phyloP scores from a whole-genome alignment of 2,113 vertebrate genomes.

The Scolopax mira region DNA sequence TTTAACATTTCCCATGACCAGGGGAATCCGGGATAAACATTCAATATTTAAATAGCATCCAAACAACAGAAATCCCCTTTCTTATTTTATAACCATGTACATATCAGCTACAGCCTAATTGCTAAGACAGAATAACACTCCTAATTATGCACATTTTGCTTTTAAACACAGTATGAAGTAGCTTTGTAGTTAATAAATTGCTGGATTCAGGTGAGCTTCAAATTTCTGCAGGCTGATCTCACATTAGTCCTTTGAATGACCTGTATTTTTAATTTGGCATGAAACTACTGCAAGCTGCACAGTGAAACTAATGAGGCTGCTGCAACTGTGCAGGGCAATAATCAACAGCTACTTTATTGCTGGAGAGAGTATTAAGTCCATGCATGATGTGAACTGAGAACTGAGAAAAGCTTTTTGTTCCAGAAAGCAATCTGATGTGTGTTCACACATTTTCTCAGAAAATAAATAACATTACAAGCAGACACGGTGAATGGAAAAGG shows the following conservation, averaged over 20 bases:
- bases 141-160: slow-evolving; percentile 47
- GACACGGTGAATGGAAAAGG: not conserved
- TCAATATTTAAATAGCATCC: not conserved
- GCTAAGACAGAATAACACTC: slow-evolving; percentile 6
- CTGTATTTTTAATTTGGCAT: slow-evolving; percentile 74
- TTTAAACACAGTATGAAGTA: not conserved
- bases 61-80: not conserved
- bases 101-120: slow-evolving; percentile 24
- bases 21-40: not conserved
- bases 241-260: slow-evolving; percentile 72
- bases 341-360: slow-evolving; percentile 60
- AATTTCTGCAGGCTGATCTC: slow-evolving; percentile 60
- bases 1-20: not conserved
- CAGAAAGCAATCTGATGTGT: not conserved
- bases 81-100: not conserved
- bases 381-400: slow-evolving; percentile 44
- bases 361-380: slow-evolving; percentile 49
- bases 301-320: slow-evolving; percentile 72
- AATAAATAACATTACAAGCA: slow-evolving; percentile 52
- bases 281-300: slow-evolving; percentile 62
- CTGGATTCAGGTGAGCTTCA: slow-evolving; percentile 37
- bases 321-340: slow-evolving; percentile 63
- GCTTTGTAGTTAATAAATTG: slow-evolving; percentile 16
- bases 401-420: slow-evolving; percentile 44
- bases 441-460: slow-evolving; percentile 46